phyloP scores from a whole-genome alignment of 2,797 vertebrate genomes.

The Silurus lanzhouensis region DNA sequence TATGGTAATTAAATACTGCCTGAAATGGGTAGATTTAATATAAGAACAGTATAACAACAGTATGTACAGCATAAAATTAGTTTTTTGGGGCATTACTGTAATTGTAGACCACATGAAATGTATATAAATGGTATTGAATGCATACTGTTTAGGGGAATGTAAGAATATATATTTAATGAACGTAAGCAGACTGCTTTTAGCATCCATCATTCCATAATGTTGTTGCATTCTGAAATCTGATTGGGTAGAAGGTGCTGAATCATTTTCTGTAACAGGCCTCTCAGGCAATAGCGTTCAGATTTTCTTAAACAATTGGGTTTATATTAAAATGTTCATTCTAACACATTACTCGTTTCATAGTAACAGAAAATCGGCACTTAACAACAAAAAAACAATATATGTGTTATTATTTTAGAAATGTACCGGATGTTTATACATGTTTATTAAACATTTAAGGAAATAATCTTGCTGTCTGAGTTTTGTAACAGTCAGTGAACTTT shows the following conservation, averaged over 20 bases:
- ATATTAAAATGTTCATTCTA: neutral
- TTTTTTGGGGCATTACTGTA: neutral
- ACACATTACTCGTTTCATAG: neutral
- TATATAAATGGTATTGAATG: too few species aligned
- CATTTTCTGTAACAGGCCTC: neutral
- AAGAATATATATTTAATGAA: neutral
- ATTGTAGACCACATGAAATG: neutral
- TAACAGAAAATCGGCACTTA: too few species aligned
- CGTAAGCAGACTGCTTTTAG: neutral
- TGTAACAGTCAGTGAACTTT: neutral
- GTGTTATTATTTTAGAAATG: neutral
- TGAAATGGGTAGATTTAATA: neutral
- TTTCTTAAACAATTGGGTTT: too few species aligned
- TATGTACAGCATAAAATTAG: neutral
- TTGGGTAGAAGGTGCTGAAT: neutral
- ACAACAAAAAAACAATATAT: too few species aligned
- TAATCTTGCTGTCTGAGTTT: neutral
- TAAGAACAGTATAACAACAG: neutral
- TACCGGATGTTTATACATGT: neutral
- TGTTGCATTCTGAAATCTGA: constrained; percentile 3
- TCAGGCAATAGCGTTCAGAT: neutral
- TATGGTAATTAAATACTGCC: too few species aligned
- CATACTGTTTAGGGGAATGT: neutral
- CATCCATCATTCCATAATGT: too few species aligned
- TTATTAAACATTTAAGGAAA: neutral